phyloP scores from a whole-genome alignment of 2,113 vertebrate genomes.

The Scopus umbretta region DNA sequence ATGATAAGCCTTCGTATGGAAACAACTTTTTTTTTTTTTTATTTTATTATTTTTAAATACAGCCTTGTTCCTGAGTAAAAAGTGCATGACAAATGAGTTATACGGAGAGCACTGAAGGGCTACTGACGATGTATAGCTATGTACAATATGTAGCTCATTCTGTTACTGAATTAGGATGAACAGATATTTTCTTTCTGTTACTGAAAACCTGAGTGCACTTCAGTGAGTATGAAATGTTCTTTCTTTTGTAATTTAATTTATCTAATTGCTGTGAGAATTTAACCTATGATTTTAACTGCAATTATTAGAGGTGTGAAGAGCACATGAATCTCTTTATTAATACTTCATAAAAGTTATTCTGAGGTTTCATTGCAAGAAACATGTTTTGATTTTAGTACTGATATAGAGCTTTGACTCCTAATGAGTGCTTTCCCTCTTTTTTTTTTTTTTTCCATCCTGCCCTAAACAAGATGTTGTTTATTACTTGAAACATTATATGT shows the following conservation, averaged over 20 bases:
- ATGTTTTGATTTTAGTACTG: conserved; percentile 8
- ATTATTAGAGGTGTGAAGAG: conserved; percentile 24
- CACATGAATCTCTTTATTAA: conserved; percentile 8
- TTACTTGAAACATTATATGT: conserved; percentile 77
- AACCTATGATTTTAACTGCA: conserved; percentile 24
- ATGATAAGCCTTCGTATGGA: neutral
- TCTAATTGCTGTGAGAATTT: conserved; percentile 19
- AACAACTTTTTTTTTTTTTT: neutral
- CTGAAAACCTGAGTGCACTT: neutral
- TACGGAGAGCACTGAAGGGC: neutral
- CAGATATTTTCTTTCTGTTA: neutral
- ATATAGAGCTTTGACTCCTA: conserved; percentile 66
- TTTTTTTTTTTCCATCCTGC: neutral
- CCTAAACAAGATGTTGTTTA: conserved; percentile 82
- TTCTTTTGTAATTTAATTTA: conserved; percentile 7
- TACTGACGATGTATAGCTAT: neutral
- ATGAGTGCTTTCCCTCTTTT: conserved; percentile 62
- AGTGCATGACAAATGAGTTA: conserved; percentile 3
- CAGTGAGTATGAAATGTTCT: neutral
- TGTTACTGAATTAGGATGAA: neutral
- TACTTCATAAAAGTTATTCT: neutral
- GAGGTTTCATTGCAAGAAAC: conserved; percentile 6
- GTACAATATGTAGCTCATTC: neutral
- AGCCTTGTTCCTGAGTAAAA: conserved; percentile 31
- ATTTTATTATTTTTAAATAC: neutral